Evolutionary conservation across 2,888 invertebrate genomes (phyloP), one percentile per base, ranked within the genome.

Genomic region (Crepidodera aurea): DNA sequence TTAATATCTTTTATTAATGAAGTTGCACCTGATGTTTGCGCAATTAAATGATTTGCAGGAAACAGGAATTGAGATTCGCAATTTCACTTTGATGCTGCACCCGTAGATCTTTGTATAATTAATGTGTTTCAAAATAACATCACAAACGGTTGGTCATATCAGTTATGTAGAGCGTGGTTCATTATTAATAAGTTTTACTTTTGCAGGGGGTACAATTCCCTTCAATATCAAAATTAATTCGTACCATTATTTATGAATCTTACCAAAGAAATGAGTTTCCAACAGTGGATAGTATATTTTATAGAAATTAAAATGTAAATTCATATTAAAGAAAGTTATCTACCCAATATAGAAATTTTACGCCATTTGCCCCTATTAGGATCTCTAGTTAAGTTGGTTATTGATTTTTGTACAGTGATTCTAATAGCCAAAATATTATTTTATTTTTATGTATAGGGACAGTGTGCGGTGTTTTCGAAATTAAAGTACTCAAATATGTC

Each of bases 31-130:
- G n/a, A 39, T 39, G 39, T 10, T 39, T 39, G 16, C n/a, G 12
- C n/a, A 39, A 39, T 39, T 39, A 39, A 39, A 39, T 12, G 39
- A 39, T 39, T 15, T 39, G 39, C 39, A 16, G 39, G 39, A 39
- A 39, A 39, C 13, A 12, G 39, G 39, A 39, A n/a, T 39, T 39
- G 39, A 39, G n/a, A 39, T 39, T 16, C 7, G n/a, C 39, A 39
- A 39, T 39, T 39, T 39, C 39, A 39, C 39, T 39, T 39, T 6
- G 39, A 12, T 39, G 39, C 39, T 39, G 39, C 39, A 34, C 34
- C 34, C n/a, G n/a, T n/a, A n/a, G n/a, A n/a, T n/a, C n/a, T n/a
- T n/a, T n/a, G n/a, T n/a, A n/a, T n/a, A n/a, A n/a, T n/a, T n/a
- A n/a, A n/a, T n/a, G n/a, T n/a, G n/a, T n/a, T n/a, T n/a, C n/a